Conservation (phyloP, 2,797 vertebrate genomes). For the Adrianichthys oophorus region DNA sequence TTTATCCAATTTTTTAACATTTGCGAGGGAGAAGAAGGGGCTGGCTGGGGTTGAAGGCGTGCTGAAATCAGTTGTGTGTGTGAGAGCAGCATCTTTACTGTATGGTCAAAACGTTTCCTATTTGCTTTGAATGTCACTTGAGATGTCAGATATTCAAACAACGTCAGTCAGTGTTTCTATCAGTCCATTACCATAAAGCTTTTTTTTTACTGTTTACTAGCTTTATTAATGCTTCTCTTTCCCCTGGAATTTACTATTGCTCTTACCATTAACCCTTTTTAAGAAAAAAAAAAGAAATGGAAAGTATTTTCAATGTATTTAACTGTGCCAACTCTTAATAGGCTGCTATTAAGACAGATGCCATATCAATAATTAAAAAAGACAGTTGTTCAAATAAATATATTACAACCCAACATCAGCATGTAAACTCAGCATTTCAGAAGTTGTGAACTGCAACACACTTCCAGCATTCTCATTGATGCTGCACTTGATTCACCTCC, state of each 20-base stretch:
- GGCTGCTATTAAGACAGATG: constrained; percentile 44
- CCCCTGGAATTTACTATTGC: constrained; percentile 20
- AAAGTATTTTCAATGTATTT: constrained; percentile 68
- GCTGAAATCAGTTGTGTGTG: constrained; percentile 47
- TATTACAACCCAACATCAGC: too few relatives aligned
- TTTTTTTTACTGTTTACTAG: too few relatives aligned
- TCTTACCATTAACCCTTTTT: constrained; percentile 12
- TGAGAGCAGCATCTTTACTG: constrained; percentile 35
- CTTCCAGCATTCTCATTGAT: too few relatives aligned
- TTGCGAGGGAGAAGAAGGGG: constrained; percentile 32
- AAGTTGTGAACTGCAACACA: too few relatives aligned
- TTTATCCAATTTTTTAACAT: constrained; percentile 71
- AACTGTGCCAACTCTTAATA: constrained; percentile 48
- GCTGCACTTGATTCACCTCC: too few relatives aligned
- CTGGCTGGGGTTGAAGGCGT: constrained; percentile 45
- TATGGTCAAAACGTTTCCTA: constrained; percentile 53
- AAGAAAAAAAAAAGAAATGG: constrained; percentile 57
- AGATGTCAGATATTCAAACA: constrained; percentile 33
- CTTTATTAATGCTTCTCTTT: constrained; percentile 51
- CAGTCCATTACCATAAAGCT: too few relatives aligned
- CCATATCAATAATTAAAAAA: constrained; percentile 10
- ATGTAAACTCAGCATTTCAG: too few relatives aligned
- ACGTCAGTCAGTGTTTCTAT: constrained; percentile 11
- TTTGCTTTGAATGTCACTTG: constrained; percentile 52
- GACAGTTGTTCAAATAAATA: background rate